Evolutionary conservation across 2,888 invertebrate genomes (phyloP).

Genomic region (Sussaba pulchella): DNA sequence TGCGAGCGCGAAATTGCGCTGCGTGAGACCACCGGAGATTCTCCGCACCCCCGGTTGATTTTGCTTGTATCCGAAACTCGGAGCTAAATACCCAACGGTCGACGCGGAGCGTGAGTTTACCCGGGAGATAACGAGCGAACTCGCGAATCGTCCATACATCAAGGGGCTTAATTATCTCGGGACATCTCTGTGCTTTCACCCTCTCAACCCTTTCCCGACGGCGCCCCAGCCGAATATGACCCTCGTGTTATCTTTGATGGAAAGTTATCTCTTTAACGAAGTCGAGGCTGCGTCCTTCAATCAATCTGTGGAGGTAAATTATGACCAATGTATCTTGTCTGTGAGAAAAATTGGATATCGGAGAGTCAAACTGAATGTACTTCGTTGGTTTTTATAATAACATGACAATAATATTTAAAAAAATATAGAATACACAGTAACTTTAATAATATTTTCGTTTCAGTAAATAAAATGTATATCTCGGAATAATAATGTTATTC

Average conservation of each 20-base stretch:
- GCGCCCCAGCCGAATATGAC: conserved; percentile 5
- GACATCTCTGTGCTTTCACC: conserved; percentile 76
- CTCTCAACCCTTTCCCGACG: conserved; percentile 70
- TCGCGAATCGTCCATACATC: conserved; percentile 84
- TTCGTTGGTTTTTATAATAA: not conserved
- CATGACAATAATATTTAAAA: too few relatives aligned
- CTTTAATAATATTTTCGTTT: too few relatives aligned
- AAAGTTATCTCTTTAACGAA: conserved; percentile 46
- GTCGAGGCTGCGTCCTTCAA: conserved; percentile 30
- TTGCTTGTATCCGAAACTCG: conserved; percentile 77
- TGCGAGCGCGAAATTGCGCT: conserved; percentile 66
- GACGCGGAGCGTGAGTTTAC: conserved; percentile 76
- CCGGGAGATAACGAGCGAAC: conserved; percentile 84
- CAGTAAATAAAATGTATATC: too few relatives aligned
- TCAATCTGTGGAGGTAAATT: not conserved
- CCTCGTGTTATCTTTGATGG: conserved; percentile 45
- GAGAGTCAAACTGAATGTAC: not conserved
- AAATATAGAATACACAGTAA: too few relatives aligned
- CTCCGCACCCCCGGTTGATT: conserved; percentile 62
- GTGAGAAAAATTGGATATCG: not conserved
- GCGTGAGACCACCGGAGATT: conserved; percentile 61
- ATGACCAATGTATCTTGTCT: not conserved
- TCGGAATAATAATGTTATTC: too few relatives aligned
- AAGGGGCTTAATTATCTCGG: conserved; percentile 84
- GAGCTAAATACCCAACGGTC: conserved; percentile 77